Conservation (phyloP, 2,113 vertebrate genomes). For the Odobenus rosmarus region DNA sequence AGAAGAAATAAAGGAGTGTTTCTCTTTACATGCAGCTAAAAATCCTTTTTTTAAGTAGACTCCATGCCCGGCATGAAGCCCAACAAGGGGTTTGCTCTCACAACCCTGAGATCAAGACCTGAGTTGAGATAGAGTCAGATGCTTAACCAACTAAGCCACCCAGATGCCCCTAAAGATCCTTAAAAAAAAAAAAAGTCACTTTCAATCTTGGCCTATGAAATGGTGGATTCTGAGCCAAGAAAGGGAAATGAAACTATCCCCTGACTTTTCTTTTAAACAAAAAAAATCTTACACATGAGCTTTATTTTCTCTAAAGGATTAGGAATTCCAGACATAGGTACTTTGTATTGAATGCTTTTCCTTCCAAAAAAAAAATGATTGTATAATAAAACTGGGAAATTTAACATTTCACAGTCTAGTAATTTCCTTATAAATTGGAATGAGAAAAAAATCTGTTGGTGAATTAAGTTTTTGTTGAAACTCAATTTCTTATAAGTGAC, state of each 20-base stretch:
- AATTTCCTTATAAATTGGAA: constrained; percentile 56
- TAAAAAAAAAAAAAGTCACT: not conserved
- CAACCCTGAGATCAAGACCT: not conserved
- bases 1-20: not conserved
- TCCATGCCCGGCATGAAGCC: not conserved
- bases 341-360: constrained; percentile 18
- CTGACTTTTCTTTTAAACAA: not conserved
- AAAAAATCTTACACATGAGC: not conserved
- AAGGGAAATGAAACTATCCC: not conserved
- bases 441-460: constrained; percentile 25
- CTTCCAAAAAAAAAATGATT: constrained; percentile 53
- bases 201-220: constrained; percentile 19
- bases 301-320: constrained; percentile 55
- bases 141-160: not conserved
- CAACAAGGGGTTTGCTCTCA: not conserved
- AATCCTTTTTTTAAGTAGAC: not conserved
- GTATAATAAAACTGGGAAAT: constrained; percentile 51
- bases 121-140: not conserved
- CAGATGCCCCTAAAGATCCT: not conserved
- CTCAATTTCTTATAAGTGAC: not conserved
- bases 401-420: constrained; percentile 51
- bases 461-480: constrained; percentile 51
- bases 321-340: constrained; percentile 24
- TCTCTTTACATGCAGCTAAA: not conserved
- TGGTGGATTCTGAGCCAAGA: not conserved